Evolutionary conservation across 2,113 vertebrate genomes (phyloP).

Genomic region (Litocranius walleri): DNA sequence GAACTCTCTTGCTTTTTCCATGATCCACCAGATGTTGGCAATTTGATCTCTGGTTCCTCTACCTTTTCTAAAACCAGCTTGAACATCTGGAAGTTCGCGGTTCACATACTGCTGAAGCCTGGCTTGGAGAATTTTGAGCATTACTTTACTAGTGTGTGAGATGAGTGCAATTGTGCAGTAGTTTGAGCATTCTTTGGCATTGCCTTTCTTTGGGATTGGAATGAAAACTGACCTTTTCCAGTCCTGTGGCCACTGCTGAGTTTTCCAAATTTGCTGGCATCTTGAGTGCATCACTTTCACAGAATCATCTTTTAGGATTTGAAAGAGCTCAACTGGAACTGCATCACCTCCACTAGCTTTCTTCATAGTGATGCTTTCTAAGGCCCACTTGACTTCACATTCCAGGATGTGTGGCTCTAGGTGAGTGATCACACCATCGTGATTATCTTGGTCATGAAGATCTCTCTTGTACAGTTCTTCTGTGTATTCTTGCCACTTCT

Average conservation of each 20-base stretch:
- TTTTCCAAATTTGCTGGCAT: not conserved
- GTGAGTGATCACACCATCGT: not conserved
- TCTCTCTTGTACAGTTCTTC: not conserved
- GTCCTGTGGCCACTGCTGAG: not conserved
- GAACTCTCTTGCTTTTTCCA: too few relatives aligned
- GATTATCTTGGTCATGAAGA: not conserved
- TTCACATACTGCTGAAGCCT: accelerated
- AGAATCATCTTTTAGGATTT: not conserved
- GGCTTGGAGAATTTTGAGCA: not conserved
- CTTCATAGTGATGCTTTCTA: not conserved
- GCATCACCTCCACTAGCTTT: not conserved
- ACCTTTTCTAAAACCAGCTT: not conserved
- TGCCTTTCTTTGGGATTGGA: not conserved
- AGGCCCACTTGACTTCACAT: not conserved
- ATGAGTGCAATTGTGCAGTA: not conserved
- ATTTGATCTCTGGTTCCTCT: not conserved
- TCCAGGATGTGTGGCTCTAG: not conserved
- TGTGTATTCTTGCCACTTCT: not conserved
- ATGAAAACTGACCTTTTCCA: not conserved
- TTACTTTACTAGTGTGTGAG: not conserved
- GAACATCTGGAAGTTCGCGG: not conserved
- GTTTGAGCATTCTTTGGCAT: not conserved
- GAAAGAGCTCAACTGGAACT: not conserved
- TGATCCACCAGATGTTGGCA: not conserved
- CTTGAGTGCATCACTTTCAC: not conserved